A percentile compares a stretch with the other conserved stretches of the same genome.
Conservation (phyloP, 1,140 invertebrate species). For the Bombus cullumanus region DNA sequence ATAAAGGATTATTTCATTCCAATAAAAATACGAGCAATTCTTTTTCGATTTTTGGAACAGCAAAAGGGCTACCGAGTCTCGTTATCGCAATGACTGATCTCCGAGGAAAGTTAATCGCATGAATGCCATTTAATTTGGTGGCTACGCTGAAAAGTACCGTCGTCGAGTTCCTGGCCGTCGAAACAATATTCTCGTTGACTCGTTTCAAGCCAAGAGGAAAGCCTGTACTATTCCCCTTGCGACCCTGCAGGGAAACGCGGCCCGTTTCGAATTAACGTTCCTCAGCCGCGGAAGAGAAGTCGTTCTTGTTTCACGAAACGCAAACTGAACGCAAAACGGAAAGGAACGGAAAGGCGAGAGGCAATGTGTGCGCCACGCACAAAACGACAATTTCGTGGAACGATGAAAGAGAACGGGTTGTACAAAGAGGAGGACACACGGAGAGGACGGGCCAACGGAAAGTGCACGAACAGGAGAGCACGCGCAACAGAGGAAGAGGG, state of each 20-base stretch:
- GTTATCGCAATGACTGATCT: not conserved
- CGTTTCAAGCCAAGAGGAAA: not conserved
- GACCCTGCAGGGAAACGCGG: not conserved
- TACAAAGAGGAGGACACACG: not conserved
- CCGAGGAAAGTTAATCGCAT: not conserved
- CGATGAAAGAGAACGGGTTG: conserved; percentile 11
- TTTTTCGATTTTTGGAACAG: not conserved
- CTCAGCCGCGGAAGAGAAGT: not conserved
- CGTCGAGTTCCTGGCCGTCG: not conserved
- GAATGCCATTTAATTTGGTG: conserved; percentile 8
- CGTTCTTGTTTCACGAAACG: conserved; percentile 25
- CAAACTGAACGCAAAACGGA: conserved; percentile 4
- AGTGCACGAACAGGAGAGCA: not conserved
- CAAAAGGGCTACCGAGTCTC: not conserved
- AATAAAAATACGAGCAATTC: not conserved
- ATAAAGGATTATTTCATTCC: too few relatives aligned
- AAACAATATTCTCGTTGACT: conserved; percentile 23
- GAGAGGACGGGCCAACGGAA: not conserved
- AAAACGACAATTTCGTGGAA: conserved; percentile 35
- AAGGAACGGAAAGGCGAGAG: not conserved
- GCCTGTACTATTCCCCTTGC: not conserved
- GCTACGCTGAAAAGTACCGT: conserved; percentile 4
- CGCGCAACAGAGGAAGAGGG: not conserved
- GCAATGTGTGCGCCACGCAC: not conserved
- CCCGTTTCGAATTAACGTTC: conserved; percentile 31